Evolutionary conservation across 2,888 invertebrate genomes (phyloP), one percentile per base, ranked within the genome.

Genomic region (Lasiommata megera): DNA sequence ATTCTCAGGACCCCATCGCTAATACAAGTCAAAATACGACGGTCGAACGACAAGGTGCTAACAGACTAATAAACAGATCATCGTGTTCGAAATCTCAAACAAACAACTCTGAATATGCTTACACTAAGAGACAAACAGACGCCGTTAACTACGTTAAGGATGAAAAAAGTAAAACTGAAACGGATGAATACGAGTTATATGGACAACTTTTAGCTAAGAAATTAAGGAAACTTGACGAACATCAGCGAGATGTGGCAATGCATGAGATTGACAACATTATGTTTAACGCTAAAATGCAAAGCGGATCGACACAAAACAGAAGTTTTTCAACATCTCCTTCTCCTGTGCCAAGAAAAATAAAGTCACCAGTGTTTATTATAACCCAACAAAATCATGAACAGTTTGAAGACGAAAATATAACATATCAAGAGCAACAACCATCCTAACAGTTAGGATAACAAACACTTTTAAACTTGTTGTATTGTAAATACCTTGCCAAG

Each of bases 181-280:
- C 73, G 57, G 89, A 91, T 34, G 89, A 91, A 61, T 89, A 82
- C 23, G 88, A 88, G 16, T 64, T 89, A 1, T 91, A 84, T 29
- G 84, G 82, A 0, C 83, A 83, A 66, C 70, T 91, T 7, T 66
- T 91, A 50, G 88, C 85, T 1, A 89, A 83, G 59, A 91, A 89
- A 65, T 65, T 91, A 44, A 78, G 81, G 61, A 88, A 83, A 64
- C 62, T 90, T 40, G 82, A 88, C 43, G 89, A 88, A 66, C 76
- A 78, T 29, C 83, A 88, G 60, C 76, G 90, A 2, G 88, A 90
- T 62, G 64, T 83, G 14, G 83, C 84, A 3, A 88, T 89, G 88
- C 87, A 89, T 53, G 88, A 90, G 58, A 88, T 90, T 8, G 88
- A 90, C 60, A 86, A 84, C 58, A 80, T 88, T 37, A 81, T 88